These are phyloP conservation scores for Sceliomorpha sp. DNA, from an alignment of 2,888 invertebrate species.

Conservation along the genomic window DNA sequence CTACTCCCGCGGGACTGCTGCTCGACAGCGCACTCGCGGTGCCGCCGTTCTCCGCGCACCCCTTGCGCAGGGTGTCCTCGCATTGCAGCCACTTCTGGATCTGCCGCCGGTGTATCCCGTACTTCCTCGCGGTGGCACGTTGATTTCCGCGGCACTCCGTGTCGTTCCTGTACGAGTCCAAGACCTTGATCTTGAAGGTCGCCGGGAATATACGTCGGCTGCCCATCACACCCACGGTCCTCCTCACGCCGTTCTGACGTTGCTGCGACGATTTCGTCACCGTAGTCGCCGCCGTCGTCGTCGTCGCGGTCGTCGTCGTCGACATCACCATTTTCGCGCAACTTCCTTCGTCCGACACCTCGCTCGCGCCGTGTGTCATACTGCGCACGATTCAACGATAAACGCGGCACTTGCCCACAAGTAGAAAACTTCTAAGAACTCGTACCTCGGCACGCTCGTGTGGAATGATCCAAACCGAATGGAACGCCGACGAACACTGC, in stretches of 20 bases:
- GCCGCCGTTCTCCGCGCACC: slow-evolving; percentile 82
- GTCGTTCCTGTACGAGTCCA: slow-evolving; percentile 92
- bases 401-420: too few species aligned
- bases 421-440: too few species aligned
- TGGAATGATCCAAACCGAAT: too few species aligned
- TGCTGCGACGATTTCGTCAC: slow-evolving; percentile 72
- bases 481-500: too few species aligned
- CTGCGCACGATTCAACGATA: too few species aligned
- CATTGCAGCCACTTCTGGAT: slow-evolving; percentile 96
- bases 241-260: slow-evolving; percentile 65
- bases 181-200: slow-evolving; percentile 93
- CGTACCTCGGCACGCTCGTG: too few species aligned
- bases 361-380: slow-evolving; percentile 84
- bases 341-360: too few species aligned
- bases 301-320: too few species aligned
- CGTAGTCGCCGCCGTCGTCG: slow-evolving; percentile 76
- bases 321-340: too few species aligned
- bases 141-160: slow-evolving; percentile 94
- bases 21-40: too few species aligned
- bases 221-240: slow-evolving; percentile 83
- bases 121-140: slow-evolving; percentile 93
- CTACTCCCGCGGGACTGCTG: too few species aligned
- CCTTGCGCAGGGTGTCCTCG: slow-evolving; percentile 88
- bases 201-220: slow-evolving; percentile 93
- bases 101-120: slow-evolving; percentile 93